Evolutionary conservation across 1,140 invertebrate genomes (phyloP), one percentile per base, ranked within the genome.

Genomic region (Drosophila gunungcola): DNA sequence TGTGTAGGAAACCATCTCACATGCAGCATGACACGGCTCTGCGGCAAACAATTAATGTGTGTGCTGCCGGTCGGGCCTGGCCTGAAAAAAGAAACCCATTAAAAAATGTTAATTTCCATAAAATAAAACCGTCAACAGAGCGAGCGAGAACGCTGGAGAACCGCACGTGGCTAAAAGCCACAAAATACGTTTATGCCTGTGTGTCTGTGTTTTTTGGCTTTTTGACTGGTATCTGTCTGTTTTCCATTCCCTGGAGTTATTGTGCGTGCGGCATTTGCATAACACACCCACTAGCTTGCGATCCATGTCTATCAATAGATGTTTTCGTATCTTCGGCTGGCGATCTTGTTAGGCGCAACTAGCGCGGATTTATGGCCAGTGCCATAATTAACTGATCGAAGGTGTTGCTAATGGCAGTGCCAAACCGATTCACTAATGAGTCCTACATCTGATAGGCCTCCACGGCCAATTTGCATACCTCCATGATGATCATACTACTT

Each of bases 31-130:
- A 52, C 69, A 46, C 34, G 58, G 12, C 64, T 72, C 46, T 73
- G 32, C 53, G 55, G 43, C 45, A 54, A 51, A 43, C 55, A 56
- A 74, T 25, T 48, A 55, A 57, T 72, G 69, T 69, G 69, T 69
- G 58, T 49, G 16, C 9, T 21, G 41, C 42, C 45, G 38, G 61
- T 38, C 46, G 67, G 38, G 62, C 21, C 61, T 53, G 55, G 43
- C 49, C 49, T 12, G 32, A 32, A 61, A 78, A 78, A 49, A 80
- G 61, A 80, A 85, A 85, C 42, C 82, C 73, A 85, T 85, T 86
- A 85, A 86, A 85, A 86, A 86, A 85, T 85, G 81, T 85, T 80
- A 86, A 85, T 85, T 85, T 85, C 81, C 82, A 85, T 81, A 78
- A 85, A 78, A 70, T 29, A 79, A 84, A 83, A 83, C 55, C 53